phyloP scores from a whole-genome alignment of 2,113 vertebrate genomes.

The Axis porcinus region DNA sequence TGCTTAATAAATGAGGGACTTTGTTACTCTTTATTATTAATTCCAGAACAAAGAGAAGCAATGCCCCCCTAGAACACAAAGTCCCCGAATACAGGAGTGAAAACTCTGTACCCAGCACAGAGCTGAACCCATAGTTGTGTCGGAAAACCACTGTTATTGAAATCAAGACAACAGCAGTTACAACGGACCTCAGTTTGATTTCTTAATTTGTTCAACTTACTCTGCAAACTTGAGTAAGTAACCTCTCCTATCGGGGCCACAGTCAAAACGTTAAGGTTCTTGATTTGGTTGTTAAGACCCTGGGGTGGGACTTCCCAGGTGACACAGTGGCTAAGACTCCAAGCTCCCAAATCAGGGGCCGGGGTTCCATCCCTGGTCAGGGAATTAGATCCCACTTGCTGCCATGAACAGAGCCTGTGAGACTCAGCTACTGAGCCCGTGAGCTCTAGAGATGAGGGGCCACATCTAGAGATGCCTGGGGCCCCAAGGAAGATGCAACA shows the following conservation, averaged over 20 bases:
- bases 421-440: no score
- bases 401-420: no score
- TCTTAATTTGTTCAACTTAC: background rate
- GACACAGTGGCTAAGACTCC: background rate
- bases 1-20: background rate
- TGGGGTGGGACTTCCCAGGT: background rate
- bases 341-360: background rate
- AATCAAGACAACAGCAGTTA: background rate
- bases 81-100: fast-evolving
- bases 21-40: background rate
- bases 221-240: background rate
- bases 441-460: no score
- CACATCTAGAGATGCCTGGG: no score
- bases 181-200: background rate
- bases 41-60: background rate
- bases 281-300: background rate
- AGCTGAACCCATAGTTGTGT: fast-evolving
- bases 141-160: background rate
- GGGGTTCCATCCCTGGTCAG: no score
- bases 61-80: background rate
- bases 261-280: background rate
- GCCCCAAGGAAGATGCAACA: no score
- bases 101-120: no score
- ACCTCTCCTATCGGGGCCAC: background rate
- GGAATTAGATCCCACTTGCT: no score